Conservation (phyloP, 2,888 invertebrate species). For the Mythimna ferrago region DNA sequence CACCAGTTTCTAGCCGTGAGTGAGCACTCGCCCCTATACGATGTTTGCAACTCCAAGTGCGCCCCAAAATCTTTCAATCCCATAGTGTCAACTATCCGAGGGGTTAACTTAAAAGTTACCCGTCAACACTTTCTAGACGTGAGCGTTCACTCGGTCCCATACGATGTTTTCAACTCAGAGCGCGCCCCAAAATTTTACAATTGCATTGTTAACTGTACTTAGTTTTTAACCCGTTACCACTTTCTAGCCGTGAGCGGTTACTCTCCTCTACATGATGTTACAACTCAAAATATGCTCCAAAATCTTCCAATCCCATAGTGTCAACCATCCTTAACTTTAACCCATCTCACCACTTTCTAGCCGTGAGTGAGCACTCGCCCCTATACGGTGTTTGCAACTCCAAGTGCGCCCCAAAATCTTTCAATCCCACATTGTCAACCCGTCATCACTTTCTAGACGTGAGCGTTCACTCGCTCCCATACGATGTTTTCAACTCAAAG, state of each 20-base stretch:
- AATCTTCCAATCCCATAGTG: constrained; percentile 4
- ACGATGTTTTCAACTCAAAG: constrained; percentile 72
- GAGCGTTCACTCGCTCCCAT: constrained; percentile 49
- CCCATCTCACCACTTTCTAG: neutral
- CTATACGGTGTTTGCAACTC: too few species aligned
- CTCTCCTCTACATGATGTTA: too few species aligned
- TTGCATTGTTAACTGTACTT: too few species aligned
- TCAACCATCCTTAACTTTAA: constrained; percentile 4
- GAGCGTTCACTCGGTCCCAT: constrained; percentile 49
- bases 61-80: constrained; percentile 50
- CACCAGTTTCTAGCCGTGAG: constrained; percentile 45
- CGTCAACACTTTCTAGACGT: constrained; percentile 37
- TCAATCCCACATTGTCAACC: neutral
- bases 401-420: too few species aligned
- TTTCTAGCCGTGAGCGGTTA: too few species aligned
- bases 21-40: constrained; percentile 45
- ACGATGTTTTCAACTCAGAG: constrained; percentile 71
- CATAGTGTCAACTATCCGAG: constrained; percentile 12
- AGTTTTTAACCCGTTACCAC: too few species aligned
- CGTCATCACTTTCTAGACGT: neutral
- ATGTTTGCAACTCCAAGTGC: constrained; percentile 74
- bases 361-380: too few species aligned
- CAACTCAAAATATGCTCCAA: too few species aligned
- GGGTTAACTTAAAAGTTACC: constrained; percentile 26
- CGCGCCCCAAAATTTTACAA: constrained; percentile 41